Percentiles rank a stretch among this genome's conserved stretches.
phyloP scores from a whole-genome alignment of 2,797 vertebrate genomes.

The Micromesistius poutassou region DNA sequence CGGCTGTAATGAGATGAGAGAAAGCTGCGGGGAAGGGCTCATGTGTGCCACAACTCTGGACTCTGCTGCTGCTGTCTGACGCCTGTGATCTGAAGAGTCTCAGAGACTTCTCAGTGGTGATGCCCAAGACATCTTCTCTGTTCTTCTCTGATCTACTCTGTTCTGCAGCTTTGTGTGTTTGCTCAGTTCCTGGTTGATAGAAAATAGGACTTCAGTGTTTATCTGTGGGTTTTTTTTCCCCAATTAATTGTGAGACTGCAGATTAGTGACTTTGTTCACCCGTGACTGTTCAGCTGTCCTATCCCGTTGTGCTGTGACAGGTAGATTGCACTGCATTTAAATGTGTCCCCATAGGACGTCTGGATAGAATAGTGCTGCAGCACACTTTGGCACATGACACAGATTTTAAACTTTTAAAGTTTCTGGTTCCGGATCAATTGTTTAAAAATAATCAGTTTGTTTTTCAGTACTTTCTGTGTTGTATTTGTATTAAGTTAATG shows the following conservation, averaged over 20 bases:
- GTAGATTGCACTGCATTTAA: neutral
- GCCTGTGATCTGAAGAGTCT: neutral
- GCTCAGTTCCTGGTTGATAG: neutral
- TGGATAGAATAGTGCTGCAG: neutral
- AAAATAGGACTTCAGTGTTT: neutral
- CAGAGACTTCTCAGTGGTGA: neutral
- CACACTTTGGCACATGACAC: neutral
- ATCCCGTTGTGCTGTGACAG: neutral
- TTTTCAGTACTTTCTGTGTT: too few species aligned
- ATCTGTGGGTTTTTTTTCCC: neutral
- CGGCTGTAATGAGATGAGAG: neutral
- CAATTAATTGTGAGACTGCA: neutral
- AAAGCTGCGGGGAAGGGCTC: too few species aligned
- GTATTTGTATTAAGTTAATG: too few species aligned
- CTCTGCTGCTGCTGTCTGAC: neutral
- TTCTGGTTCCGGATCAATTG: too few species aligned
- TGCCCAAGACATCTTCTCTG: neutral
- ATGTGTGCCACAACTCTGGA: too few species aligned
- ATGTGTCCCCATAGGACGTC: neutral
- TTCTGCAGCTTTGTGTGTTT: neutral
- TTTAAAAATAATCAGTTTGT: too few species aligned
- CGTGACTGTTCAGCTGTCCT: neutral
- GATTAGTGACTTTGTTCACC: neutral
- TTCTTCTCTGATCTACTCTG: neutral
- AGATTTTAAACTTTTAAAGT: too few species aligned